These are phyloP conservation scores for Palloptera scutellata DNA, from an alignment of 2,888 invertebrate species.

Conservation along the genomic window DNA sequence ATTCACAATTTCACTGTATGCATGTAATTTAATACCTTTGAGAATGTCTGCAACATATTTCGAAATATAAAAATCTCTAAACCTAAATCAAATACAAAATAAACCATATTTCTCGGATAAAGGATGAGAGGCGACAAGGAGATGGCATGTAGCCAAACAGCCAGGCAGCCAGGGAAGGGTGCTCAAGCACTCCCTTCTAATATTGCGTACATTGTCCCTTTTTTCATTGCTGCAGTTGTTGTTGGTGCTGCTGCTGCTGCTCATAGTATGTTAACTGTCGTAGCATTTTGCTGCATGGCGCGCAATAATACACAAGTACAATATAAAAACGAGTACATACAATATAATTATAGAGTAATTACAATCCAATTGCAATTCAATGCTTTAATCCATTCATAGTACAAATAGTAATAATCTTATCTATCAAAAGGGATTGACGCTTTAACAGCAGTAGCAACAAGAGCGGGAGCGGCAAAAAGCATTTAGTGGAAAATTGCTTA, in stretches of 20 bases:
- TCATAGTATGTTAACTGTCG: too few relatives aligned
- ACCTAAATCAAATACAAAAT: too few relatives aligned
- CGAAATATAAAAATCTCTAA: too few relatives aligned
- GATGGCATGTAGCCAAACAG: neutral
- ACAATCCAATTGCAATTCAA: slow-evolving; percentile 52
- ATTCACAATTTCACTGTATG: slow-evolving; percentile 7
- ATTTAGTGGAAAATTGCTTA: slow-evolving; percentile 49
- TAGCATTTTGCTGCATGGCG: slow-evolving; percentile 23
- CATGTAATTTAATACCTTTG: slow-evolving; percentile 39
- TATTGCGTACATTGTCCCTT: neutral
- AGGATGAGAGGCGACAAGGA: neutral
- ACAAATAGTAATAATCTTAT: slow-evolving; percentile 44
- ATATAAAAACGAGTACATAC: slow-evolving; percentile 34
- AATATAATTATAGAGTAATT: slow-evolving; percentile 54
- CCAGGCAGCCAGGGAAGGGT: neutral
- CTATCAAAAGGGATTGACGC: slow-evolving; percentile 51
- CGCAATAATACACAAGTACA: slow-evolving; percentile 7
- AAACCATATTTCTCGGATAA: slow-evolving; percentile 21
- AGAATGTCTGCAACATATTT: slow-evolving; percentile 27
- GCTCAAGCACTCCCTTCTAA: neutral
- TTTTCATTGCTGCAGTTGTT: slow-evolving; percentile 15
- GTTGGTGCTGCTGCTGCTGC: slow-evolving; percentile 33
- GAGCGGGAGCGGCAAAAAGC: slow-evolving; percentile 2
- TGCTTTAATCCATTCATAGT: slow-evolving; percentile 12
- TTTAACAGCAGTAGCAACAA: slow-evolving; percentile 3